phyloP scores from a whole-genome alignment of 1,140 invertebrate genomes.

The Hypothenemus hampei region DNA sequence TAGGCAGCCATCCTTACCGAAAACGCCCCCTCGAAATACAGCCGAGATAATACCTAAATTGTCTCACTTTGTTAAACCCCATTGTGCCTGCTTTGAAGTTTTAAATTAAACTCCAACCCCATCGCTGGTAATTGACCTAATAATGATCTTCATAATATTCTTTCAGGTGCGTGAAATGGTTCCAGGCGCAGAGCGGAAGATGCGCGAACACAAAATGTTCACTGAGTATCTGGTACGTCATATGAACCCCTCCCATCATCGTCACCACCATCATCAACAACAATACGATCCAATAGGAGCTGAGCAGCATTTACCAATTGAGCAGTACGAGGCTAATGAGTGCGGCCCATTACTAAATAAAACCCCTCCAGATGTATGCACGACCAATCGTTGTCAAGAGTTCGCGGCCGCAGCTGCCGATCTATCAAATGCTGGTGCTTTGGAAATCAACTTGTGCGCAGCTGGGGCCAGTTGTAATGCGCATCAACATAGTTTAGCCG shows the following conservation, averaged over 20 bases:
- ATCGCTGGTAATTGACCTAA: too few species aligned
- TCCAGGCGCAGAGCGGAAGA: slow-evolving; percentile 56
- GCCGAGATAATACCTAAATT: too few species aligned
- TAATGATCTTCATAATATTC: too few species aligned
- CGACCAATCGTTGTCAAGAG: slow-evolving; percentile 42
- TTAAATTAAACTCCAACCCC: too few species aligned
- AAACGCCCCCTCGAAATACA: neutral
- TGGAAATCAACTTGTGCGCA: slow-evolving; percentile 32
- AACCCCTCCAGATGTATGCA: slow-evolving; percentile 45
- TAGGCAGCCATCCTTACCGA: neutral
- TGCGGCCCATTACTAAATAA: slow-evolving; percentile 42
- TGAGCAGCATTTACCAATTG: slow-evolving; percentile 30
- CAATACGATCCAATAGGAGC: slow-evolving; percentile 33
- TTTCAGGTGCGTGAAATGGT: slow-evolving; percentile 57
- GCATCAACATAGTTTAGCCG: slow-evolving; percentile 33
- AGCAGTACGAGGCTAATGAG: slow-evolving; percentile 39
- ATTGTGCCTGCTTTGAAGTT: too few species aligned
- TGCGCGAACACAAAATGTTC: slow-evolving; percentile 50
- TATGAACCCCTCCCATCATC: slow-evolving; percentile 16
- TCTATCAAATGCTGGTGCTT: slow-evolving; percentile 25
- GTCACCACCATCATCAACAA: neutral
- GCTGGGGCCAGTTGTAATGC: slow-evolving; percentile 2
- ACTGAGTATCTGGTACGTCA: slow-evolving; percentile 41
- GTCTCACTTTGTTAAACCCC: too few species aligned
- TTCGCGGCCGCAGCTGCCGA: slow-evolving; percentile 31